Evolutionary conservation across 2,113 vertebrate genomes (phyloP), one percentile per base, ranked within the genome.

Genomic region (Chlorodrepanis virens): DNA sequence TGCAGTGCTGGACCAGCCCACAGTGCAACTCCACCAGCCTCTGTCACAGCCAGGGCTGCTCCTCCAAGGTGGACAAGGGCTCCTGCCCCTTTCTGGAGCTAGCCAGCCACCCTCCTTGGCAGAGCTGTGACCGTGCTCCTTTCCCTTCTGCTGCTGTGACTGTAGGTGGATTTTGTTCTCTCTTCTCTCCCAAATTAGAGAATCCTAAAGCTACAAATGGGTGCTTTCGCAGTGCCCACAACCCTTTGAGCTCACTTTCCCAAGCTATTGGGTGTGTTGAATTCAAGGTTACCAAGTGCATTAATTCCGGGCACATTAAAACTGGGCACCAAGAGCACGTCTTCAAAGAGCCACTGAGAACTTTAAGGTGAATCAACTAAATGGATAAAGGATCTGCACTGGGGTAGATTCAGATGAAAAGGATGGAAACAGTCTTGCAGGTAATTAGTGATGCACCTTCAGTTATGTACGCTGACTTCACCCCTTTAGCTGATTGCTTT

Each of bases 201-300:
- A 39, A 60, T 71, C 31, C 65, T 49, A 83, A 86, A 69, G 29
- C 29, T 45, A 37, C 57, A 68, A 79, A 45, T 12, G 40, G n/a
- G 29, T 42, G 54, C 23, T 81, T 92, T 74, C 64, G 69, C n/a
- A 74, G 79, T 44, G 68, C 75, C 84, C 84, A 84, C 84, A 96
- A 61, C 53, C 12, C 89, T 95, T 76, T 93, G 89, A 96, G 87
- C 74, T 85, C 59, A 39, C 74, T 95, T 97, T 95, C 92, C 80
- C 94, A 95, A 91, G 81, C 69, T 80, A 72, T 6, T 91, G 69
- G 87, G 87, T 61, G 87, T 78, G 80, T 45, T 92, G 83, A 89
- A 68, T 63, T 84, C 71, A 75, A 84, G 87, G 72, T 82, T 91
- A 87, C 82, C 29, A 39, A 69, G 44, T 50, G 45, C 31, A 47